Evolutionary conservation across 2,888 invertebrate species (phyloP), one percentile per base, ranked within the genome.

Genomic region (Conops quadrifasciatus): DNA sequence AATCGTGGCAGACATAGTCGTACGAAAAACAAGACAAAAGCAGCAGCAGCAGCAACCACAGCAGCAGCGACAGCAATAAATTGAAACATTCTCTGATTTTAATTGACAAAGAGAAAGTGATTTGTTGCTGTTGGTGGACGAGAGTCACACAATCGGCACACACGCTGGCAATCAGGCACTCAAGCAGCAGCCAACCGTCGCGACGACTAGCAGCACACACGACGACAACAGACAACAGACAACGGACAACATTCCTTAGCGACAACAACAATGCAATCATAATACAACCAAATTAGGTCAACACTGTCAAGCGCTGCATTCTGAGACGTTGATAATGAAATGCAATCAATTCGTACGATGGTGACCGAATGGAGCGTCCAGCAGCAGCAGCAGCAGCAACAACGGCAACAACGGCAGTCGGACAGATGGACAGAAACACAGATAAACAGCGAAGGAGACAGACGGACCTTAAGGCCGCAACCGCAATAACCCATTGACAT

Each of bases 61-160:
- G n/a, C n/a, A n/a, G n/a, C n/a, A n/a, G n/a, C n/a, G n/a, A 43
- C 36, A 62, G 62, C 36, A 62, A 62, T 36, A 63, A 63, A 45
- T 63, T 63, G 63, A 63, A 63, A 45, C 47, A 63, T 63, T 63
- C 47, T 66, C 51, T 65, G 53, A 21, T 67, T 67, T 67, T 67
- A 67, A 67, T 67, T 67, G 67, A 59, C 67, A 67, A 67, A 67
- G 67, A 67, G 67, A 67, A 67, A 67, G 67, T 67, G 67, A 67
- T 67, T 67, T 67, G 67, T 30, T 47, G 67, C 59, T 45, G 47
- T 43, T 36, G 19, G 5, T 60, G 43, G 7, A 28, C 26, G 30
- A 1, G 59, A 59, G 59, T 28, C 15, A 49, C 49, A 15, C n/a
- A 49, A 19, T 49, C 49, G 49, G 49, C 49, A 19, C n/a, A 49